These are phyloP conservation scores for Thelaira solivaga DNA, from an alignment of 2,888 invertebrate genomes.

Conservation along the genomic window DNA sequence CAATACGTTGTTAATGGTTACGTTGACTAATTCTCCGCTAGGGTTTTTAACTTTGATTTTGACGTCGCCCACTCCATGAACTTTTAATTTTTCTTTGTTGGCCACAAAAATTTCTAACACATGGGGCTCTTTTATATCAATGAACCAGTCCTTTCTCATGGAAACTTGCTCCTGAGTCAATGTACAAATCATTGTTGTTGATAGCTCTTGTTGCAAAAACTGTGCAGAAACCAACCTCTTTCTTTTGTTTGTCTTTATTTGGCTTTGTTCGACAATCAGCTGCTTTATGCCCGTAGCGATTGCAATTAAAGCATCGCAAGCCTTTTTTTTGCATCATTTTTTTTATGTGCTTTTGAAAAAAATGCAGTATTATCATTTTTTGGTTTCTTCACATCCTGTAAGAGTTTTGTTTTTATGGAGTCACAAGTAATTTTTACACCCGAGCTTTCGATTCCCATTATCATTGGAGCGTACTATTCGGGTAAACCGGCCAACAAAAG, in stretches of 20 bases:
- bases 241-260: background rate
- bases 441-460: constrained; percentile 49
- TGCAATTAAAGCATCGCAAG: background rate
- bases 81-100: constrained; percentile 9
- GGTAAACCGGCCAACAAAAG: constrained; percentile 34
- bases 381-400: constrained; percentile 25
- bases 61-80: background rate
- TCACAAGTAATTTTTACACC: constrained; percentile 29
- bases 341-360: background rate
- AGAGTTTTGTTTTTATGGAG: constrained; percentile 37
- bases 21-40: background rate
- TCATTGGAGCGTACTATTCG: constrained; percentile 33
- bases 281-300: background rate
- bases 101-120: constrained; percentile 7
- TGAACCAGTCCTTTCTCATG: constrained; percentile 12
- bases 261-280: background rate
- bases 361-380: background rate
- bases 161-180: background rate
- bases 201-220: background rate
- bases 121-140: background rate
- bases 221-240: background rate
- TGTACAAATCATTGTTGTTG: background rate
- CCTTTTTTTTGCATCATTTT: background rate
- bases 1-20: background rate
- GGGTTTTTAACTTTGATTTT: background rate